Evolutionary conservation across 2,113 vertebrate genomes (phyloP).

Genomic region (Piaya cayana): DNA sequence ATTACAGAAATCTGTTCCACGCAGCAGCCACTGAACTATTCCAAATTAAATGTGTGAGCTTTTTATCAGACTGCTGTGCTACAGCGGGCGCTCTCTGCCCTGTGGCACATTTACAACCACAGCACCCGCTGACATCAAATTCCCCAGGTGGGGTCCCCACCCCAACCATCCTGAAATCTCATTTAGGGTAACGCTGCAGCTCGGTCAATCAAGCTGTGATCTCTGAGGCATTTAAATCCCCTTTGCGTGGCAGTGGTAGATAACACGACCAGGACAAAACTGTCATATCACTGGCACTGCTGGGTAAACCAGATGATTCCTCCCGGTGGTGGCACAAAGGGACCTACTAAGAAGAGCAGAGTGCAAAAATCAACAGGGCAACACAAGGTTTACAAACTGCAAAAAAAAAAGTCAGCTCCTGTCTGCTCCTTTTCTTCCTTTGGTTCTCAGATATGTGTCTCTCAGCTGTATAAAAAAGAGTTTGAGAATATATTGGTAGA

Average conservation of each 20-base stretch:
- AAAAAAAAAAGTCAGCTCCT: neutral
- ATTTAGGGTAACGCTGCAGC: neutral
- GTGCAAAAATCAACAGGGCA: neutral
- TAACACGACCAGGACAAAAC: neutral
- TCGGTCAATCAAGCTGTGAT: neutral
- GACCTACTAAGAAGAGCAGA: neutral
- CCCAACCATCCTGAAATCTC: neutral
- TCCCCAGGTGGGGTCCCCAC: neutral
- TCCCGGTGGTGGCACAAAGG: neutral
- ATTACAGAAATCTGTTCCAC: neutral
- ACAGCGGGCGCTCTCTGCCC: neutral
- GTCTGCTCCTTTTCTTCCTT: neutral
- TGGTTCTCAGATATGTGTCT: neutral
- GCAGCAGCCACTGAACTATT: neutral
- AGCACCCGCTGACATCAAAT: neutral
- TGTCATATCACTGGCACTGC: neutral
- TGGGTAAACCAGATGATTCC: neutral
- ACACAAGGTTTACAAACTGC: neutral
- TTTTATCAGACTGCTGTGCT: neutral
- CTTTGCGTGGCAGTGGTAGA: neutral
- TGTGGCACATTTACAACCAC: neutral
- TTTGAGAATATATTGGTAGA: neutral
- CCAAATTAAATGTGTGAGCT: neutral
- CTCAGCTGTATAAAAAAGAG: neutral
- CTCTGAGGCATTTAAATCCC: neutral